Evolutionary conservation across 2,113 vertebrate genomes (phyloP), one percentile per base, ranked within the genome.

Genomic region (Larimichthys polyactis): DNA sequence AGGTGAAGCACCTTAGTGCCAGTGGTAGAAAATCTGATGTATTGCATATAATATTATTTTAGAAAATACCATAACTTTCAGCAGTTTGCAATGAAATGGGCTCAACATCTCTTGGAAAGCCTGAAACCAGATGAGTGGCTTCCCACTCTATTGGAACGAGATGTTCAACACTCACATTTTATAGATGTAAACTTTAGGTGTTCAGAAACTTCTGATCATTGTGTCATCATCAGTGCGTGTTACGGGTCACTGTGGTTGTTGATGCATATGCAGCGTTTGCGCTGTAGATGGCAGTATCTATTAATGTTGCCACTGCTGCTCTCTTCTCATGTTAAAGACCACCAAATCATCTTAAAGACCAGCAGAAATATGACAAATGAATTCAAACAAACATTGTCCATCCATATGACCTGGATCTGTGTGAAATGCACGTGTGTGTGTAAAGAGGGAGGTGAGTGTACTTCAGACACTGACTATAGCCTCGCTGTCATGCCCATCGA

Each of bases 201-300:
- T 46, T 14, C 2, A 64, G 17, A 27, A 20, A 57, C 20, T 20
- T 58, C 46, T 24, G 36, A 8, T 9, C 36, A 7, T 40, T 8
- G 36, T 8, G 9, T 40, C 36, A 8, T 40, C 36, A 40, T 40
- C 7, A 8, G 36, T 40, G 7, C 7, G 12, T 20, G 4, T 9
- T 4, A 44, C 36, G 14, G 2, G 16, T 68, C 46, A 32, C 19
- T 3, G 29, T 36, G 10, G 44, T 20, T 46, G 27, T n/a, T 43
- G 27, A 20, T 74, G 73, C 63, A 83, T 9, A 22, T 68, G 11
- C 58, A 55, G 44, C 4, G 36, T 62, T 10, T 75, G 20, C 54
- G 40, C 88, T 73, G 54, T 16, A 89, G 91, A 55, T 80, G 78
- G 83, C 82, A 84, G 75, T 78, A n/a, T 67, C 12, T 52, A 24